phyloP scores from a whole-genome alignment of 2,888 invertebrate genomes.

The Tipula lateralis region DNA sequence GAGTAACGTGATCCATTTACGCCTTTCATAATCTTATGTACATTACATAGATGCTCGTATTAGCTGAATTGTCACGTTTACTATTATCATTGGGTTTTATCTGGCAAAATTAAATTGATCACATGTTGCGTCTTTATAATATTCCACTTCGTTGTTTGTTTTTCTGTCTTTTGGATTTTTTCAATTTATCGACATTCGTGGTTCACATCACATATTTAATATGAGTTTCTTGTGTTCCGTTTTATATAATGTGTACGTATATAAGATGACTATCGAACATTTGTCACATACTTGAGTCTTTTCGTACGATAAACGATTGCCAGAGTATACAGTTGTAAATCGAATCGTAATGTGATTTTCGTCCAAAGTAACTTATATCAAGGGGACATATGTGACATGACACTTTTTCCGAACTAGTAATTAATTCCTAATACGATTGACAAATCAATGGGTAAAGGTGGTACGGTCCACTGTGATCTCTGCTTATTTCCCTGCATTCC shows the following conservation, averaged over 20 bases:
- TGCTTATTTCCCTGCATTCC: no score
- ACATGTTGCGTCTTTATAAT: not conserved
- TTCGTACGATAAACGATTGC: not conserved
- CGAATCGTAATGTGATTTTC: no score
- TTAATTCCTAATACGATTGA: no score
- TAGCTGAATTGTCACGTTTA: not conserved
- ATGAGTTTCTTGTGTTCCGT: not conserved
- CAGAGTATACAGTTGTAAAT: not conserved
- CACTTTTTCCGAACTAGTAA: no score
- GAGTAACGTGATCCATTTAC: constrained; percentile 3
- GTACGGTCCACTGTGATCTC: no score
- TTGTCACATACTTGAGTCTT: not conserved
- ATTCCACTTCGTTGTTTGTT: not conserved
- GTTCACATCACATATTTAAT: not conserved
- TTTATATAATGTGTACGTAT: not conserved
- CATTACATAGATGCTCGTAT: not conserved
- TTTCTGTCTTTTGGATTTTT: not conserved
- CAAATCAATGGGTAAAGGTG: no score
- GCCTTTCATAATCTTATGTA: not conserved
- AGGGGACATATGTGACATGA: no score
- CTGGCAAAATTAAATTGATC: not conserved
- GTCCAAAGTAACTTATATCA: no score
- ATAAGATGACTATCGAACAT: not conserved
- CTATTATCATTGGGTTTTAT: not conserved
- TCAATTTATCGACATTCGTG: not conserved